phyloP scores from a whole-genome alignment of 2,888 invertebrate genomes.

The Brenthis daphne region DNA sequence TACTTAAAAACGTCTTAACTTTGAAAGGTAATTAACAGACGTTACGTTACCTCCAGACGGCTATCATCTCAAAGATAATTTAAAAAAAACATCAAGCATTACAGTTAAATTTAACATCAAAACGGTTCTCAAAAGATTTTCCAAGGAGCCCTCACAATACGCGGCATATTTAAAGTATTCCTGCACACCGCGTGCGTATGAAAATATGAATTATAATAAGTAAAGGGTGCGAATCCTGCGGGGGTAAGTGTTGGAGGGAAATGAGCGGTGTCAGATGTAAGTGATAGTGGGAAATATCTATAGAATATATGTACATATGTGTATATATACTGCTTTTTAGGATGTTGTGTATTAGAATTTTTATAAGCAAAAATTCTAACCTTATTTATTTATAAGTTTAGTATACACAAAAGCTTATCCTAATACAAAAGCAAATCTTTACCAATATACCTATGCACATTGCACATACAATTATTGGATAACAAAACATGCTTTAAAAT shows the following conservation, averaged over 20 bases:
- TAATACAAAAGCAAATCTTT: too few relatives aligned
- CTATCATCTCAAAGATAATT: neutral
- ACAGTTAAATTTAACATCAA: slow-evolving; percentile 16
- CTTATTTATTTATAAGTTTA: too few relatives aligned
- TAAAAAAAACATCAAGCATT: neutral
- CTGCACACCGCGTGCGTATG: slow-evolving; percentile 20
- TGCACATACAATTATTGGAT: too few relatives aligned
- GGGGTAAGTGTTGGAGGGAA: slow-evolving; percentile 30
- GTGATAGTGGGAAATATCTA: neutral
- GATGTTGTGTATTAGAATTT: too few relatives aligned
- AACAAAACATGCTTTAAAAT: too few relatives aligned
- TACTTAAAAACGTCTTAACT: too few relatives aligned
- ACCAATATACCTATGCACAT: too few relatives aligned
- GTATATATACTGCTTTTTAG: neutral
- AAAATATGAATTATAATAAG: slow-evolving; percentile 38
- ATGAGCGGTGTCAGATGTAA: neutral
- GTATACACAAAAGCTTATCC: too few relatives aligned
- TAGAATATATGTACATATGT: neutral
- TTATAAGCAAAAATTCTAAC: too few relatives aligned
- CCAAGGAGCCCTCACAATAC: slow-evolving; percentile 23
- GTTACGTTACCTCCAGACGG: neutral
- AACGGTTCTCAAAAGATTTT: slow-evolving; percentile 20
- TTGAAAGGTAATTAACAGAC: too few relatives aligned
- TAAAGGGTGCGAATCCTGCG: slow-evolving; percentile 30
- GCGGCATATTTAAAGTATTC: slow-evolving; percentile 29